A percentile compares a stretch with the other conserved stretches of the same genome.
Conservation (phyloP, 2,888 invertebrate genomes). For the Meghimatium bilineatum region DNA sequence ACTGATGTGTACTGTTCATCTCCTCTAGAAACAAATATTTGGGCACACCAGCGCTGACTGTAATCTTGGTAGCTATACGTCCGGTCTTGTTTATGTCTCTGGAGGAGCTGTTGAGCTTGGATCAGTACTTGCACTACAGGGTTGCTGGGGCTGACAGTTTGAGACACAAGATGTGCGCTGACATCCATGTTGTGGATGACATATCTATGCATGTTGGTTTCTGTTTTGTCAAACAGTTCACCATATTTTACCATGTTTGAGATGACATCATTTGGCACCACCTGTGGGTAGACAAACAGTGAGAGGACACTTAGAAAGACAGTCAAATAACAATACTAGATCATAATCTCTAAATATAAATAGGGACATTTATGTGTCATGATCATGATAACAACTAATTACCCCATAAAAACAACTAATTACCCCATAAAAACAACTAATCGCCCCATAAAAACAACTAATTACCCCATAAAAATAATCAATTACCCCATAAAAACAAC, state of each 20-base stretch:
- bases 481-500: too few species aligned
- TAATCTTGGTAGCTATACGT: slow-evolving; percentile 51
- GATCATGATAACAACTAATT: too few species aligned
- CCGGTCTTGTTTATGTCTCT: slow-evolving; percentile 49
- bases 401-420: too few species aligned
- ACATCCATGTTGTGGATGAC: slow-evolving; percentile 83
- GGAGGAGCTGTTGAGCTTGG: slow-evolving; percentile 83
- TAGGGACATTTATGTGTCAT: not conserved
- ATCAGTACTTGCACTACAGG: slow-evolving; percentile 94
- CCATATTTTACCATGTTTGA: slow-evolving; percentile 38
- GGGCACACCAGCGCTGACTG: slow-evolving; percentile 68
- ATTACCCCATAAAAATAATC: too few species aligned
- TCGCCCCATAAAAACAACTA: too few species aligned
- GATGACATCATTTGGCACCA: slow-evolving; percentile 44
- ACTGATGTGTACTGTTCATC: slow-evolving; percentile 86
- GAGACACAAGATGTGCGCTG: slow-evolving; percentile 94
- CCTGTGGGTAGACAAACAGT: not conserved
- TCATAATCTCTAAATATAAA: too few species aligned
- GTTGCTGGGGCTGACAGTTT: slow-evolving; percentile 89
- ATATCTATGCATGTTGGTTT: slow-evolving; percentile 57
- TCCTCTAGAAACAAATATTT: slow-evolving; percentile 74
- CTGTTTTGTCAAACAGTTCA: slow-evolving; percentile 42
- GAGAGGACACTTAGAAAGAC: too few species aligned
- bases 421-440: too few species aligned
- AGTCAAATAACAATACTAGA: too few species aligned